A percentile compares a stretch with the other conserved stretches of the same genome.
Conservation (phyloP, 2,888 invertebrate genomes). For the Penaeus monodon region DNA sequence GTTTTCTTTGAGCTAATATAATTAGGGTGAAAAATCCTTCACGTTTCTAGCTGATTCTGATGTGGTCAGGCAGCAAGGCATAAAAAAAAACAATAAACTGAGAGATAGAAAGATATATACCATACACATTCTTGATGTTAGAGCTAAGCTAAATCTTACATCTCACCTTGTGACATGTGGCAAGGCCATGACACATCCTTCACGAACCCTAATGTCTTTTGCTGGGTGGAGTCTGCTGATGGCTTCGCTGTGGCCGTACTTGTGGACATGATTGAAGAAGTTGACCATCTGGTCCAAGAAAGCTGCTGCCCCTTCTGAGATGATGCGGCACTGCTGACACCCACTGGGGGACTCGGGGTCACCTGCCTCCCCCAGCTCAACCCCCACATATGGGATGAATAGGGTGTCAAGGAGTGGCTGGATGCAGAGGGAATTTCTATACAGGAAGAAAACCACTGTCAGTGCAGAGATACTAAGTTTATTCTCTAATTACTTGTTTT, state of each 20-base stretch:
- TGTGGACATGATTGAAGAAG: conserved; percentile 56
- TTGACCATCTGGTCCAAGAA: conserved; percentile 53
- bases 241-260: conserved; percentile 50
- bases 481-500: too few relatives aligned
- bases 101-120: too few relatives aligned
- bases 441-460: not conserved
- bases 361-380: conserved; percentile 51
- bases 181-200: conserved; percentile 48
- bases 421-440: conserved; percentile 46
- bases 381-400: conserved; percentile 50
- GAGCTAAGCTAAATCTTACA: not conserved
- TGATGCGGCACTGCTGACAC: conserved; percentile 42
- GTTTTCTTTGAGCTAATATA: too few relatives aligned
- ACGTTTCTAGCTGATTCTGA: too few relatives aligned
- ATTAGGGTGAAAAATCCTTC: too few relatives aligned
- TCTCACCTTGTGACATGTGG: conserved; percentile 52
- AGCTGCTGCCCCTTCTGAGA: conserved; percentile 35
- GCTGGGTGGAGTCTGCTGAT: conserved; percentile 35
- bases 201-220: conserved; percentile 16
- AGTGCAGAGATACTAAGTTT: not conserved
- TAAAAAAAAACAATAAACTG: too few relatives aligned
- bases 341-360: conserved; percentile 49
- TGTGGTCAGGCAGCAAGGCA: too few relatives aligned
- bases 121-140: too few relatives aligned
- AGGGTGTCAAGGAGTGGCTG: conserved; percentile 52